These are phyloP conservation scores for Balearica regulorum DNA, from an alignment of 2,797 vertebrate genomes.

Conservation along the genomic window DNA sequence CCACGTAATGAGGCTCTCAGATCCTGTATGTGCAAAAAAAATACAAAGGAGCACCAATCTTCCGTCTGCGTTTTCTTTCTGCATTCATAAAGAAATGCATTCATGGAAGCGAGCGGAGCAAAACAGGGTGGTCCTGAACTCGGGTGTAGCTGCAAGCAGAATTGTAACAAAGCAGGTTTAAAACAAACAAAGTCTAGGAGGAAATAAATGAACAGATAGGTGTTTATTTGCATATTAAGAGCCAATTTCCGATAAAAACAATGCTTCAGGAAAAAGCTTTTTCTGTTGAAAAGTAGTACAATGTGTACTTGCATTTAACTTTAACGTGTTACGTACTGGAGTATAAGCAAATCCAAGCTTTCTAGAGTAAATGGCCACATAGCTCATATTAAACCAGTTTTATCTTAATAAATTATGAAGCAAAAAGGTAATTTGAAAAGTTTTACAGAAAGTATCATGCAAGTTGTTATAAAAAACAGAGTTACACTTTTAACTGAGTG, in stretches of 20 bases:
- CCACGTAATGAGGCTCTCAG: accelerated
- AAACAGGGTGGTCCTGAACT: neutral
- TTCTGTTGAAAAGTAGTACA: neutral
- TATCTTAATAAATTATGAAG: neutral
- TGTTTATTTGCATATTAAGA: neutral
- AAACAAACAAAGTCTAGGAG: neutral
- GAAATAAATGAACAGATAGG: neutral
- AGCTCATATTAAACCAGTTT: neutral
- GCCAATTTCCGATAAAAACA: neutral
- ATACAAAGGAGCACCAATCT: neutral
- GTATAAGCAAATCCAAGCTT: neutral
- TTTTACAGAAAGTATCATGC: neutral
- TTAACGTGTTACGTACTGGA: neutral
- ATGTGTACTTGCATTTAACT: neutral
- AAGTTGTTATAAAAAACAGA: neutral
- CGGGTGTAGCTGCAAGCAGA: neutral
- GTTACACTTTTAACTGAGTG: neutral
- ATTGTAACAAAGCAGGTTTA: neutral
- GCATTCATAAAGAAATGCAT: neutral
- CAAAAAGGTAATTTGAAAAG: neutral
- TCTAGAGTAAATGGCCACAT: neutral
- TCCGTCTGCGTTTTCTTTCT: neutral
- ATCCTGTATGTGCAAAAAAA: neutral
- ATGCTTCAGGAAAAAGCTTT: neutral
- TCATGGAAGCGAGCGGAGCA: neutral